A percentile compares a stretch with the other conserved stretches of the same genome.
Conservation (phyloP, 1,140 invertebrate genomes). For the Apis florea region DNA sequence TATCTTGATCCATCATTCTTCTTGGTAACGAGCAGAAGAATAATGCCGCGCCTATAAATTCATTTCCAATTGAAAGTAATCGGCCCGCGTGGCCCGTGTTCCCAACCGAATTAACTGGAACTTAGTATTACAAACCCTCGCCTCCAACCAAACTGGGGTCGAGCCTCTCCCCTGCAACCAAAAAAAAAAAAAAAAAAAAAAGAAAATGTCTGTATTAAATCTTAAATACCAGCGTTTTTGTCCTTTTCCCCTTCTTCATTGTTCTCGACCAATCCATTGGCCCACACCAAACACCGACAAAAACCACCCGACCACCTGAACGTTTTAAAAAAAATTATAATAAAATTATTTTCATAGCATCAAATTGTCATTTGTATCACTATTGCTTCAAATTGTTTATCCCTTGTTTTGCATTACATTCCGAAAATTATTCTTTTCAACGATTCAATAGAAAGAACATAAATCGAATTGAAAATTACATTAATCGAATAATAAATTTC, state of each 20-base stretch:
- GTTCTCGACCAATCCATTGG: conserved; percentile 57
- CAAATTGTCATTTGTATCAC: no score
- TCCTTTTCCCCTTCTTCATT: conserved; percentile 34
- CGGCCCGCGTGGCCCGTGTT: conserved; percentile 17
- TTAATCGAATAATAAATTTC: no score
- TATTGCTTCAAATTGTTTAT: no score
- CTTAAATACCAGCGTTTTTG: conserved; percentile 51
- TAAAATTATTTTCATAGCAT: no score
- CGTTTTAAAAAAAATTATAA: no score
- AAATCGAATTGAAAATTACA: no score
- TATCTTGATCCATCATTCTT: neutral
- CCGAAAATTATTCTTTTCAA: no score
- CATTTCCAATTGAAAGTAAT: conserved; percentile 41
- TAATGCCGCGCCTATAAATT: conserved; percentile 14
- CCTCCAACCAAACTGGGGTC: conserved; percentile 29
- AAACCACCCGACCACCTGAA: no score
- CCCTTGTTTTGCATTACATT: no score
- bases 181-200: neutral
- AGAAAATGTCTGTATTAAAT: conserved; percentile 62
- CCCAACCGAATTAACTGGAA: conserved; percentile 50
- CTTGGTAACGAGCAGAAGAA: neutral
- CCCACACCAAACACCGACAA: no score
- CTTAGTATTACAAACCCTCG: conserved; percentile 39
- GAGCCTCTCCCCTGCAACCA: conserved; percentile 11
- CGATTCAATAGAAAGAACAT: no score